Conservation (phyloP, 2,888 invertebrate genomes). For the Nymphalis urticae region DNA sequence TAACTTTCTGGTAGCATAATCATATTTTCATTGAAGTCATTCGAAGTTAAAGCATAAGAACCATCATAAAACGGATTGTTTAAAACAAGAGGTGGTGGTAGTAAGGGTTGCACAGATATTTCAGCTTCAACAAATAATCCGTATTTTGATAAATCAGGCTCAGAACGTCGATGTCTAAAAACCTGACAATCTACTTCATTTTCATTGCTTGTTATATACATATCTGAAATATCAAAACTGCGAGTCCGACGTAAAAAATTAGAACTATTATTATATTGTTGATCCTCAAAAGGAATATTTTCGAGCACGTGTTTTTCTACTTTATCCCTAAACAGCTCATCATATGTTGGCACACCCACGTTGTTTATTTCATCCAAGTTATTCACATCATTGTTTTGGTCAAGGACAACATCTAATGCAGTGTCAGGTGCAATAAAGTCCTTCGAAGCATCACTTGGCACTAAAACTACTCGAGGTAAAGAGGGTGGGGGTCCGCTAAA, state of each 20-base stretch:
- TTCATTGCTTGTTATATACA: conserved; percentile 57
- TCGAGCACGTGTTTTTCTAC: conserved; percentile 52
- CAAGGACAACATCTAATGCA: conserved; percentile 50
- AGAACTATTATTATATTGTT: conserved; percentile 52
- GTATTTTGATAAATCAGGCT: conserved; percentile 75
- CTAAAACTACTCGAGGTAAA: conserved; percentile 75
- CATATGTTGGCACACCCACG: conserved; percentile 72
- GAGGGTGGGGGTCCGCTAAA: conserved; percentile 75
- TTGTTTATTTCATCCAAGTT: conserved; percentile 75
- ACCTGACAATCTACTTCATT: conserved; percentile 53
- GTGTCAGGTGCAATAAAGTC: conserved; percentile 44
- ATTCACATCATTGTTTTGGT: conserved; percentile 62
- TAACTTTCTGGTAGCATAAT: conserved; percentile 76
- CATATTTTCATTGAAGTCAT: conserved; percentile 60
- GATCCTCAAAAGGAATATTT: conserved; percentile 49
- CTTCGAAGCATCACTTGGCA: conserved; percentile 66
- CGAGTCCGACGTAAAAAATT: conserved; percentile 67
- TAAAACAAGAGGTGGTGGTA: conserved; percentile 68
- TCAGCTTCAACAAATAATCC: conserved; percentile 69
- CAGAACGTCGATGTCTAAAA: conserved; percentile 63
- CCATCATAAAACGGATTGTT: conserved; percentile 79
- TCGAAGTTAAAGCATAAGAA: conserved; percentile 63
- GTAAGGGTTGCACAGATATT: conserved; percentile 60
- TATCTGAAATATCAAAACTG: conserved; percentile 74
- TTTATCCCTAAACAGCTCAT: conserved; percentile 56